Evolutionary conservation across 2,888 invertebrate genomes (phyloP), one percentile per base, ranked within the genome.

Genomic region (Nycteola revayana): DNA sequence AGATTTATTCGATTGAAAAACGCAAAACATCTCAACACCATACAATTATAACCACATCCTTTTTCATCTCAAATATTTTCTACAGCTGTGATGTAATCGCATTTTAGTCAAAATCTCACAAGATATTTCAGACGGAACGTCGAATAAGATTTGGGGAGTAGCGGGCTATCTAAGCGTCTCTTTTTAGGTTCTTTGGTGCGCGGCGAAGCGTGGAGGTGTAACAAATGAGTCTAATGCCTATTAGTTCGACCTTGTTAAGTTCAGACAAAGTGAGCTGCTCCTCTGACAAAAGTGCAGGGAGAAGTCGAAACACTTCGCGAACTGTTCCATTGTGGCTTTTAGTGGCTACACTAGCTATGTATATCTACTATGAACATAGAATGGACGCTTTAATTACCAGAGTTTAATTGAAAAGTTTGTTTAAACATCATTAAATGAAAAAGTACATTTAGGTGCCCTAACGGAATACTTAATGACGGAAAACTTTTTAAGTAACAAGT

Each of bases 181-280:
- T 74, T 77, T 75, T 76, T 75, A 70, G 61, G 67, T 73, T 74
- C 78, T 75, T 76, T 78, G 73, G 72, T 66, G 66, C 65, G 74
- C 76, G 70, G 70, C 69, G 76, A 69, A 79, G 75, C 79, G 74
- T 75, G 62, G 75, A 77, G 74, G 78, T 76, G 80, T 79, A 78
- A 80, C 80, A 75, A 80, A 80, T 77, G 80, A 78, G 75, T 74
- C 71, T 79, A 77, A 77, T 76, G 77, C 80, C 78, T 78, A 79
- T 80, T 80, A 80, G 79, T 79, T 79, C 79, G 79, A 79, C 78
- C 74, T 78, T 80, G 80, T 79, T 80, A 80, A 79, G 77, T 77
- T 75, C 76, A 72, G 74, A 77, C 75, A 75, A 76, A 80, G 77
- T 72, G 76, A 71, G 67, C 72, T 62, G 65, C 66, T 68, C 69